A percentile compares a stretch with the other conserved stretches of the same genome.
These are phyloP conservation scores for Metopolophium dirhodum DNA, from an alignment of 1,140 invertebrate species.

Conservation along the genomic window DNA sequence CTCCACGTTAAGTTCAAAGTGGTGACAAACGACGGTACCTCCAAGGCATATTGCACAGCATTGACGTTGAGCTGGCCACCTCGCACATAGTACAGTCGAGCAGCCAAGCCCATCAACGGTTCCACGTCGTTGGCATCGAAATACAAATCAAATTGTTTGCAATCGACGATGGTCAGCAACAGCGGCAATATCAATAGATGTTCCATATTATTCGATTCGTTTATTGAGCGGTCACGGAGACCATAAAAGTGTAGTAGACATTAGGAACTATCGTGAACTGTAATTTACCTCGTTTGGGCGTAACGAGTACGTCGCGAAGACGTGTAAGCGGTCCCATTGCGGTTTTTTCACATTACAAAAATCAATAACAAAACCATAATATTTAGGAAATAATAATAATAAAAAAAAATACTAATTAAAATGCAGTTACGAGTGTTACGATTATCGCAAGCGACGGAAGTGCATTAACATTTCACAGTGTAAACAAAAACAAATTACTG, in stretches of 20 bases:
- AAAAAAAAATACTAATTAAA: neutral
- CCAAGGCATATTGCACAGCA: neutral
- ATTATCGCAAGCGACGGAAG: neutral
- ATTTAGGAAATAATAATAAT: neutral
- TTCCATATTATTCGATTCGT: neutral
- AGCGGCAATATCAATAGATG: neutral
- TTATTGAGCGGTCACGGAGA: neutral
- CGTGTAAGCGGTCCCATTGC: neutral
- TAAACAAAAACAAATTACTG: slow-evolving; percentile 2
- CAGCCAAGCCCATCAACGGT: slow-evolving; percentile 28
- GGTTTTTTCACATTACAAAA: neutral
- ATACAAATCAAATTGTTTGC: slow-evolving; percentile 17
- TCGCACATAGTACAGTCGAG: slow-evolving; percentile 40
- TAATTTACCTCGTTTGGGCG: neutral
- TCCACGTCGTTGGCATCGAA: slow-evolving; percentile 2
- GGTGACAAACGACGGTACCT: neutral
- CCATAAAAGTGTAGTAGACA: neutral
- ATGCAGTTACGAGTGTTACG: neutral
- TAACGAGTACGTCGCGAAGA: neutral
- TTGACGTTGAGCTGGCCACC: neutral
- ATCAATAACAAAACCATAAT: neutral
- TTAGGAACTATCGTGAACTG: neutral
- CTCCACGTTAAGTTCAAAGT: slow-evolving; percentile 28
- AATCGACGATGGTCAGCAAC: neutral
- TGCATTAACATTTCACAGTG: neutral